A percentile compares a stretch with the other conserved stretches of the same genome.
Conservation (phyloP, 2,797 vertebrate species). For the Crenichthys baileyi region DNA sequence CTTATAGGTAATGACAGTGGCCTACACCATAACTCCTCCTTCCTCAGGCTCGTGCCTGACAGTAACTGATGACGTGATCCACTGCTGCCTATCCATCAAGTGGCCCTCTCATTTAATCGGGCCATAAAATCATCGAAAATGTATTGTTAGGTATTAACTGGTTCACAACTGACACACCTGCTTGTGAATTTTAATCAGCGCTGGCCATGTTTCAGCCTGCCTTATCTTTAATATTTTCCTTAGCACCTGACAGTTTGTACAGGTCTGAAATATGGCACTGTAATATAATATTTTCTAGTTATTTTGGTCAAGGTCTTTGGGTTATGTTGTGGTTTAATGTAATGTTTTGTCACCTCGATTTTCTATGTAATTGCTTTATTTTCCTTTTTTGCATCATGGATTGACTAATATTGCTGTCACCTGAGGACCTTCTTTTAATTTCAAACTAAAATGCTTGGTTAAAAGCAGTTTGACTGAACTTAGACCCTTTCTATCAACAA, state of each 20-base stretch:
- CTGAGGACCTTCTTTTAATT: no score
- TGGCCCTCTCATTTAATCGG: not conserved
- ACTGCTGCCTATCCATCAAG: not conserved
- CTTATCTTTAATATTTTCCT: not conserved
- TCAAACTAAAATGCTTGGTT: no score
- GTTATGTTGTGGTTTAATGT: not conserved
- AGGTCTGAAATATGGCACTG: not conserved
- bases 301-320: not conserved
- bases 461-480: no score
- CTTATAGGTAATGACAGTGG: not conserved
- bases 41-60: not conserved
- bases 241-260: not conserved
- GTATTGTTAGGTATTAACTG: not conserved
- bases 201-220: not conserved
- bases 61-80: not conserved
- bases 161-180: not conserved
- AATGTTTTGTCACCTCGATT: not conserved
- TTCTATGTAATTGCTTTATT: not conserved
- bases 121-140: conserved; percentile 5
- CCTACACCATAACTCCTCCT: not conserved
- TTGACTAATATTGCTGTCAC: not conserved
- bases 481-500: no score
- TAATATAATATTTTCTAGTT: not conserved
- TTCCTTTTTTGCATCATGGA: not conserved
- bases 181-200: not conserved